These are phyloP conservation scores for human DNA, from an alignment of 2,113 vertebrate species.

Conservation along the genomic window DNA sequence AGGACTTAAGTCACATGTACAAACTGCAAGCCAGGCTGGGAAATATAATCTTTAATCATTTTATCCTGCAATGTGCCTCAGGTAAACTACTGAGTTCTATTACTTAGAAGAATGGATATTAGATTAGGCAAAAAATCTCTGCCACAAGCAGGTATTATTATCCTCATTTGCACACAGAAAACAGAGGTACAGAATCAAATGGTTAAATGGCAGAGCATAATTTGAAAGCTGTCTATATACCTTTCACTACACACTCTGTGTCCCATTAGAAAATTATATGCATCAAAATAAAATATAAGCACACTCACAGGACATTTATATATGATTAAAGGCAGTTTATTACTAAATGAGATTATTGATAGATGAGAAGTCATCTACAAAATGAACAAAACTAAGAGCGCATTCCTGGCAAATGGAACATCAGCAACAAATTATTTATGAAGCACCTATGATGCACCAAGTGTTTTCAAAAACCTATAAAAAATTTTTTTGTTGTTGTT, in stretches of 20 bases:
- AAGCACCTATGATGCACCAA: background rate
- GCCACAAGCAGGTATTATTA: background rate
- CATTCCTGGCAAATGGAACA: background rate
- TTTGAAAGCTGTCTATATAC: background rate
- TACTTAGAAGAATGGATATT: background rate
- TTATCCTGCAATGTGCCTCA: background rate
- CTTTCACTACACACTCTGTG: background rate
- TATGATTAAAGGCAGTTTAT: background rate
- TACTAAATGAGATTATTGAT: background rate
- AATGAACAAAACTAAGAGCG: background rate
- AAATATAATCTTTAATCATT: background rate
- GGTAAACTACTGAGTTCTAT: background rate
- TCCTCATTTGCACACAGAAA: background rate
- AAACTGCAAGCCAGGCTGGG: background rate
- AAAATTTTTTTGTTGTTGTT: too few relatives aligned
- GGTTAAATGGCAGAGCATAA: background rate
- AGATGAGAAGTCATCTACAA: background rate
- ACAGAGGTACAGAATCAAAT: background rate
- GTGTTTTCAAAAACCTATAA: background rate
- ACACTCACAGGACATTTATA: background rate
- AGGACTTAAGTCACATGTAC: background rate
- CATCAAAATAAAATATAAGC: background rate
- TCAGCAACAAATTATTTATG: background rate
- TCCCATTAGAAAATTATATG: background rate
- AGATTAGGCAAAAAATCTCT: background rate